phyloP scores from a whole-genome alignment of 2,797 vertebrate species.

The Sebastes flavidus region DNA sequence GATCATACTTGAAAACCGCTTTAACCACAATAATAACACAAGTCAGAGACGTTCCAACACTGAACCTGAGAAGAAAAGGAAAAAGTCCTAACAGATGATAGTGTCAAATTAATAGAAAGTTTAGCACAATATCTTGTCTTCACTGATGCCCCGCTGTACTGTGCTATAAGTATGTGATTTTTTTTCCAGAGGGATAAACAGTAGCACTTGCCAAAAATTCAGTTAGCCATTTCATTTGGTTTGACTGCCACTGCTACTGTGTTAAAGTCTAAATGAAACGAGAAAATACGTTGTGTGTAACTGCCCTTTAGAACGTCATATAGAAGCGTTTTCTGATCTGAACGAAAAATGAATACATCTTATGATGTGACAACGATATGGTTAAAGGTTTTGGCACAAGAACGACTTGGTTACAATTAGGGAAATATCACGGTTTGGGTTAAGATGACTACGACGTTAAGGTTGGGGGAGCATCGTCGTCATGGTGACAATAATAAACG shows the following conservation, averaged over 20 bases:
- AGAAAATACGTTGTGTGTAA: neutral
- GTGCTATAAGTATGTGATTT: neutral
- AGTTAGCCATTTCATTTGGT: neutral
- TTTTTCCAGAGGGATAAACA: neutral
- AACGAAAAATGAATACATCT: neutral
- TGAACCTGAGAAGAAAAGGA: constrained; percentile 1
- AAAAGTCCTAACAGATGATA: neutral
- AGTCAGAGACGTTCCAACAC: constrained; percentile 20
- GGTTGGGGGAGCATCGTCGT: neutral
- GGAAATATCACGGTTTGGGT: neutral
- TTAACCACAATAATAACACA: constrained; percentile 66
- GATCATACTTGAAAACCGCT: constrained; percentile 62
- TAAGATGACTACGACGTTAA: neutral
- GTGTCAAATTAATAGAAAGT: neutral
- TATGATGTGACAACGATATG: neutral
- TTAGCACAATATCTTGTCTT: neutral
- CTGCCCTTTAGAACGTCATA: neutral
- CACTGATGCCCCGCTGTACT: neutral
- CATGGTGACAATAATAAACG: constrained; percentile 9
- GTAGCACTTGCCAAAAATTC: neutral
- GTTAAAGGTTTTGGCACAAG: neutral
- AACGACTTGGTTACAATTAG: neutral
- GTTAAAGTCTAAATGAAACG: neutral
- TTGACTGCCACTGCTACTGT: neutral
- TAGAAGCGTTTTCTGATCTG: neutral